A percentile compares a stretch with the other conserved stretches of the same genome.
Evolutionary conservation across 2,113 vertebrate genomes (phyloP).

Genomic region (Rhea pennata): DNA sequence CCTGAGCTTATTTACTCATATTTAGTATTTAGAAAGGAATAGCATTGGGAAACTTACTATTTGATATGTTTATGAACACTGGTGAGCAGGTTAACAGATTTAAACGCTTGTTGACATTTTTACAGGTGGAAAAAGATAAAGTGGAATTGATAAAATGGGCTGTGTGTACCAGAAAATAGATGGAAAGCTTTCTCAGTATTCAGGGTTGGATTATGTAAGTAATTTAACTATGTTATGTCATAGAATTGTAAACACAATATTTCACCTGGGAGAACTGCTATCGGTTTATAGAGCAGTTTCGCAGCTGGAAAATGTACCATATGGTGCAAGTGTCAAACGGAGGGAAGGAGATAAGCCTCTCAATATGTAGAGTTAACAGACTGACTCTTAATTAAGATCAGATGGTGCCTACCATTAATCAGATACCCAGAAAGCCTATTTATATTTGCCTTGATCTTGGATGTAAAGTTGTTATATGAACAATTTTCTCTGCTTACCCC

Average conservation of each 20-base stretch:
- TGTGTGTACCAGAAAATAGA: neutral
- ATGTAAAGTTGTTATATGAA: neutral
- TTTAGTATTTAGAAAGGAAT: neutral
- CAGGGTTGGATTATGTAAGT: neutral
- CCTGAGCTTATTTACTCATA: neutral
- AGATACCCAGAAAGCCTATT: neutral
- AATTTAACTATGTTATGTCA: conserved; percentile 19
- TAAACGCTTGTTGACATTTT: neutral
- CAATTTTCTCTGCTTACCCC: neutral
- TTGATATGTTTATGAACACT: neutral
- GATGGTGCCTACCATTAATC: conserved; percentile 29
- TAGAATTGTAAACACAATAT: conserved; percentile 7
- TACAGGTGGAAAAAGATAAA: neutral
- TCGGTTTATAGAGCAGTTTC: conserved; percentile 19
- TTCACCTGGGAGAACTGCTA: conserved; percentile 18
- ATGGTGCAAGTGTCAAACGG: conserved; percentile 39
- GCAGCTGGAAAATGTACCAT: conserved; percentile 59
- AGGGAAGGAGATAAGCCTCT: conserved; percentile 16
- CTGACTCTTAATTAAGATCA: conserved; percentile 57
- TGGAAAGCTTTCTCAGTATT: neutral
- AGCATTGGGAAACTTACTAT: neutral
- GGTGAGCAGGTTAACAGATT: neutral
- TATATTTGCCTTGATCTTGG: neutral
- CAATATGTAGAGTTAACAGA: neutral
- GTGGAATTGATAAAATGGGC: neutral